Conservation (phyloP, 2,888 invertebrate species). For the Hoplodrina blanda region DNA sequence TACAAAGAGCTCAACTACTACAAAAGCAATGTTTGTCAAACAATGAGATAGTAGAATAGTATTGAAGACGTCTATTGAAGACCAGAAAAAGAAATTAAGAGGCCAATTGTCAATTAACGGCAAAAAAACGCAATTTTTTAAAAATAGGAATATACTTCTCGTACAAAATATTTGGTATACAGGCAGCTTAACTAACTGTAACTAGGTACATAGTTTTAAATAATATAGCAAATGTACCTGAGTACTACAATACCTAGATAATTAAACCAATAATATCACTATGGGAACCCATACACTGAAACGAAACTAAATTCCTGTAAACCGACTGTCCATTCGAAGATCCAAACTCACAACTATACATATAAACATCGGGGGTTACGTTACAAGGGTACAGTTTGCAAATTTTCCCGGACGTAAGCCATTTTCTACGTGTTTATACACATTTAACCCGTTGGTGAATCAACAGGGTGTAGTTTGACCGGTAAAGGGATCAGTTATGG, state of each 20-base stretch:
- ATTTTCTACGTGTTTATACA: constrained; percentile 55
- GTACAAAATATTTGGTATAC: too few relatives aligned
- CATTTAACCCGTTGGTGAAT: constrained; percentile 56
- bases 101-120: too few relatives aligned
- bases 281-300: constrained; percentile 7
- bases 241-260: background rate
- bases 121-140: too few relatives aligned
- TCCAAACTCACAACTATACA: constrained; percentile 32
- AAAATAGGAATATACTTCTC: too few relatives aligned
- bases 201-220: too few relatives aligned
- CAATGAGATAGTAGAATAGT: background rate
- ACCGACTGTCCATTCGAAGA: constrained; percentile 2
- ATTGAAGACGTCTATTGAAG: background rate
- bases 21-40: background rate
- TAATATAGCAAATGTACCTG: background rate
- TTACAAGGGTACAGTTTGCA: constrained; percentile 42
- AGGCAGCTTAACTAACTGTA: too few relatives aligned
- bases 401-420: constrained; percentile 55
- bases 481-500: constrained; percentile 45
- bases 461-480: constrained; percentile 50
- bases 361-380: constrained; percentile 38
- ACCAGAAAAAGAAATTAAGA: too few relatives aligned
- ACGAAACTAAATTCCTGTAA: constrained; percentile 19
- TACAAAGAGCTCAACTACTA: too few relatives aligned
- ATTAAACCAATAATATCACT: constrained; percentile 8